A percentile compares a stretch with the other conserved stretches of the same genome.
Conservation (phyloP, 2,888 invertebrate species). For the Nudaria mundana region DNA sequence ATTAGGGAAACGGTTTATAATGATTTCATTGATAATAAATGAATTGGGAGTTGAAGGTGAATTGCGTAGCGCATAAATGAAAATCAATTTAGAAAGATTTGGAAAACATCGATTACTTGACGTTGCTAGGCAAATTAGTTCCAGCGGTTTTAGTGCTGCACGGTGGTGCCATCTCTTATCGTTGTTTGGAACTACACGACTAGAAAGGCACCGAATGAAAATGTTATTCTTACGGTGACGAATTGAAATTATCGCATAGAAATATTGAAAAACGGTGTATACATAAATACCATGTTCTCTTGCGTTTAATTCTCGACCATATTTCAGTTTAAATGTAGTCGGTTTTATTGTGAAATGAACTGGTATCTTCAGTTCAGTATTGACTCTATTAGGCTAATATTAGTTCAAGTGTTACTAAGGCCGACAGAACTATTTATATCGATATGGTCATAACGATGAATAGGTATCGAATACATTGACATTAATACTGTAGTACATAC, state of each 20-base stretch:
- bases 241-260: conserved; percentile 16
- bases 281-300: conserved; percentile 1
- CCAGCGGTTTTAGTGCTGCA: conserved; percentile 10
- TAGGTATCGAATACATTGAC: conserved; percentile 8
- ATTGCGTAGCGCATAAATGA: conserved; percentile 26
- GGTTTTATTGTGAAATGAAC: conserved; percentile 3
- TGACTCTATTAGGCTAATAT: conserved; percentile 38
- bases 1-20: conserved; percentile 5
- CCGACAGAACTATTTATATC: conserved; percentile 41
- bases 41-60: conserved; percentile 11
- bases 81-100: conserved; percentile 30
- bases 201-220: conserved; percentile 15
- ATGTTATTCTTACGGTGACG: conserved; percentile 15
- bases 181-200: conserved; percentile 19
- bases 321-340: conserved; percentile 7
- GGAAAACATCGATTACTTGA: conserved; percentile 23
- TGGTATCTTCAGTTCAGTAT: conserved; percentile 20
- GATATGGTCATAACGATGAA: conserved; percentile 28
- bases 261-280: conserved; percentile 13
- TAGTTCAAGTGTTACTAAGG: conserved; percentile 42
- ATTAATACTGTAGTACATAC: background rate
- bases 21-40: conserved; percentile 3
- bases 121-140: conserved; percentile 34
- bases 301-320: conserved; percentile 8
- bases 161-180: conserved; percentile 47